Evolutionary conservation across 2,888 invertebrate genomes (phyloP), one percentile per base, ranked within the genome.

Genomic region (Phymatocera aterrima): DNA sequence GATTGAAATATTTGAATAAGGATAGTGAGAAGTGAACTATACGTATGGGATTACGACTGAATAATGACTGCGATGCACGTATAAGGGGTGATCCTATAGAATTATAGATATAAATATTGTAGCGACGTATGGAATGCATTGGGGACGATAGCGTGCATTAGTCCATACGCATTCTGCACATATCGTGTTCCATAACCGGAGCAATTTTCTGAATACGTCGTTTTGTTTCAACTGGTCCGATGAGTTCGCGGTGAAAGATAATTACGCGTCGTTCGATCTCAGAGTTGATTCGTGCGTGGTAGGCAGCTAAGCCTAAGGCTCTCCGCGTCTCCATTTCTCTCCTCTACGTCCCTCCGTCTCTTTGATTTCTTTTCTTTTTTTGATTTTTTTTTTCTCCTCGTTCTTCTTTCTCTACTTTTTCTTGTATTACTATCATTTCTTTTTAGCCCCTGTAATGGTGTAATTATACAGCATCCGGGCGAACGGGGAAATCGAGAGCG

Each of bases 191-290:
- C 54, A 51, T 72, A 72, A 72, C 28, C 72, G 54, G 51, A 72
- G 48, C 34, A 72, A 72, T 72, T 51, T 72, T 51, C 51, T 72
- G 34, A 48, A 72, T 51, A 54, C 12, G 3, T 6, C 31, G 48
- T 54, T 72, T 51, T 72, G 18, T 48, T 46, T 72, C 21, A 51
- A 54, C 72, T 72, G 34, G 43, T 34, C 72, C 72, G 72, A 72
- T 72, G 72, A 72, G 72, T 54, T 72, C 54, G 72, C 72, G 51
- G 72, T 72, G 72, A 72, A 72, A 54, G 72, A 72, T 72, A 72
- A 72, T 72, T 72, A 72, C 54, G 54, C 54, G 34, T n/a, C n/a
- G n/a, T 72, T 72, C 72, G 72, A 72, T 72, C 72, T 48, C 51
- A 18, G 51, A 51, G 72, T 72, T 31, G 51, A 72, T 72, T 51